Evolutionary conservation across 2,888 invertebrate species (phyloP), one percentile per base, ranked within the genome.

Genomic region (Drosophila kuntzei): DNA sequence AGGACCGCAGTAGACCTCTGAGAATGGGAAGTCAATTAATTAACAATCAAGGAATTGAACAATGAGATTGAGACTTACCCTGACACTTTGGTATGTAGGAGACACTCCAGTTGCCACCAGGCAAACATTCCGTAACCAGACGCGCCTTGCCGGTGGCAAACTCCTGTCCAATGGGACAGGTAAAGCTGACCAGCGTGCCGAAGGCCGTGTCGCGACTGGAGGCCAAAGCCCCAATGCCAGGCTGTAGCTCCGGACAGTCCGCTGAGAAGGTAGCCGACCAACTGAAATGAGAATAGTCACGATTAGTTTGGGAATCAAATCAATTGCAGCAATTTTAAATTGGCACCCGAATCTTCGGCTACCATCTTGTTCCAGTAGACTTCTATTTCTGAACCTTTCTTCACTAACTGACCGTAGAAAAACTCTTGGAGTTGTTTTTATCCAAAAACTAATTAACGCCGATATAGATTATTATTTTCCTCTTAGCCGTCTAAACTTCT

Each of bases 1-100:
- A 22, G 98, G 98, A 59, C 98, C 98, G 92, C 99, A 99, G 91
- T 98, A 99, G 20, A 97, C 97, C 94, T 95, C 95, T 95, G 93
- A 29, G 82, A 8, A 64, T 22, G 3, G 1, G 1, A 46, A 8
- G 34, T 20, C 4, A 11, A 12, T 16, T n/a, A n/a, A 3, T 20
- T 9, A 11, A 3, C 7, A 27, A 9, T 9, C 8, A 14, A 25
- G 4, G 1, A 25, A 7, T 6, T 20, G 0, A 11, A 1, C 18
- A 2, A 5, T 5, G 3, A 7, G 6, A 2, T 39, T 6, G 1
- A 4, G 2, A 84, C 89, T 67, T 92, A 95, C 97, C 97, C 95
- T 98, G 98, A 91, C 98, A 98, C 91, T 96, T 96, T 11, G 98
- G 98, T 90, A 98, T 97, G 92, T 98, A 98, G 61, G 95, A 96